Evolutionary conservation across 2,113 vertebrate species (phyloP), one percentile per base, ranked within the genome.

Genomic region (Pomatostomus ruficeps): DNA sequence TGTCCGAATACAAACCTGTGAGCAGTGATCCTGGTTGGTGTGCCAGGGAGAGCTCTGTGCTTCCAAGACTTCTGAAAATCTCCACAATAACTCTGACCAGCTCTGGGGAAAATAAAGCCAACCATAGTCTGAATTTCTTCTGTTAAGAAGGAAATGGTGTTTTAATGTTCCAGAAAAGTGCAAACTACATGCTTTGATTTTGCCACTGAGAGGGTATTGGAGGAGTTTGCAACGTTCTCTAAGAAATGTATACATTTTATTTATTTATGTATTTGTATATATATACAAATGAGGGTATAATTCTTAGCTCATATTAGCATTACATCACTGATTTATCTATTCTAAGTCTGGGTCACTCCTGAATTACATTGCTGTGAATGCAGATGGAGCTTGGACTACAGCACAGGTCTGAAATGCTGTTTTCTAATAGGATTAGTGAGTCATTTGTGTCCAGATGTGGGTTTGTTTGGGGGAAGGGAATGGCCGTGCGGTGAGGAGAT

Each of bases 11-110:
- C 58, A 89, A 85, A 95, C 62, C 49, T 88, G 89, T 67, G 72
- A 80, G 54, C 58, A 85, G 75, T 48, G 90, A 83, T 80, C 36
- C 55, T 3, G 1, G 12, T 24, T 72, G 51, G 43, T 88, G 52
- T 70, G 74, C 85, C 91, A 94, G 67, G 54, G 40, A 74, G 42
- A 93, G 40, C n/a, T 80, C 55, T 3, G 2, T 0, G 0, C 43
- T 94, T 96, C 85, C 65, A 81, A 83, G 65, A 67, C 88, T 85
- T 91, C 68, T 86, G 85, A 66, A 94, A 77, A 67, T 62, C 49
- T 83, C 71, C 51, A 40, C 55, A 71, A 33, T 65, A 38, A 83
- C 26, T 91, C 40, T 76, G 63, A 85, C 36, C 18, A 84, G 29
- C 68, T 77, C 48, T 78, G 45, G 61, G 66, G 85, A 78, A 88